Evolutionary conservation across 2,797 vertebrate genomes (phyloP).

Genomic region (Amblyraja radiata): DNA sequence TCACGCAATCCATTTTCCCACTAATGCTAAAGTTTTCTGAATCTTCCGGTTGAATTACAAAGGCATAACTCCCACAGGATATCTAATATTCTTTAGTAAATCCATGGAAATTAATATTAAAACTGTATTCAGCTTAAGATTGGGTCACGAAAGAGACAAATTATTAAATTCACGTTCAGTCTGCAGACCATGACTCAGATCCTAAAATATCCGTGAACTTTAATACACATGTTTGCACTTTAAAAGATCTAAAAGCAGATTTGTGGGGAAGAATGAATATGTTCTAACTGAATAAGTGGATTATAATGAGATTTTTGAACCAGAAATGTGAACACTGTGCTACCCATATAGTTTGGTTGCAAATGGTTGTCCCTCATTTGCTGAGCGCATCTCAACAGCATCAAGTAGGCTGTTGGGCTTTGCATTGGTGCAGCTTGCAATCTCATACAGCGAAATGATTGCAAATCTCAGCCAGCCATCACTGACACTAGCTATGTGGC

Average conservation of each 20-base stretch:
- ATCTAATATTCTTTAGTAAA: background rate
- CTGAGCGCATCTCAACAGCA: background rate
- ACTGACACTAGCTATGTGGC: background rate
- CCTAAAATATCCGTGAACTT: background rate
- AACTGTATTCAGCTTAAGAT: background rate
- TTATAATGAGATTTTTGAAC: background rate
- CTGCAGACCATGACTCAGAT: conserved; percentile 24
- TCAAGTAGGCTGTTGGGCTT: background rate
- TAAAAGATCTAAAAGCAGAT: conserved; percentile 18
- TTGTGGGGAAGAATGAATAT: background rate
- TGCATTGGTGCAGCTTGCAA: background rate
- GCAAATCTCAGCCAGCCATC: background rate
- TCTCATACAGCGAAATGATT: background rate
- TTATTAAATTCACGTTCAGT: conserved; percentile 26
- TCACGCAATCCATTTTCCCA: background rate
- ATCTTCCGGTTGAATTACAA: background rate
- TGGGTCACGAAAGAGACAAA: background rate
- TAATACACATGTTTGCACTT: background rate
- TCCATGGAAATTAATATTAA: background rate
- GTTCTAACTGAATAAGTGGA: background rate
- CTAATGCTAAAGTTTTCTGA: background rate
- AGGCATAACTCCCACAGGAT: background rate
- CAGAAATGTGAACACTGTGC: background rate
- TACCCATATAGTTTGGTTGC: background rate
- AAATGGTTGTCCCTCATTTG: background rate